Evolutionary conservation across 2,113 vertebrate genomes (phyloP), one percentile per base, ranked within the genome.

Genomic region (Ammodytes dubius): DNA sequence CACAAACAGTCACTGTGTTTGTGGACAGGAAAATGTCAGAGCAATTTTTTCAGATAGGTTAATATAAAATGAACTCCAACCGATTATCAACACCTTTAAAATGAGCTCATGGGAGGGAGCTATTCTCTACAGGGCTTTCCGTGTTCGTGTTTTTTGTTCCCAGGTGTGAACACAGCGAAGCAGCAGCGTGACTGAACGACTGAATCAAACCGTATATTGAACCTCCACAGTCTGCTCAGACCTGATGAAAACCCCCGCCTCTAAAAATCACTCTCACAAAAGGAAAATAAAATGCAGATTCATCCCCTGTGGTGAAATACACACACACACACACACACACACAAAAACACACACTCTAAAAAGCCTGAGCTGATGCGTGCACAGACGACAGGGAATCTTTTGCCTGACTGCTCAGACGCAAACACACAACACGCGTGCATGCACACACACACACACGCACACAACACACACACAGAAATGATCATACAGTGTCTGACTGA

Each of bases 351-450:
- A 43, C 67, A 67, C 47, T 35, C 64, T 11, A 59, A 83, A 54
- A 72, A 64, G 40, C 65, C 63, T 46, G 57, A 74, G 45, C 46
- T 73, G 76, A 82, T 83, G 74, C 87, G 85, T 77, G 79, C 63
- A 68, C 65, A 6, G 15, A 40, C 66, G 74, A 80, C 60, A 77
- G 72, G 37, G 72, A 81, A 73, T 90, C 74, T 80, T 80, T 77
- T 74, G 83, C 87, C 75, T 81, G 57, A 82, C 75, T 84, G 74
- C 83, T 77, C 82, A 64, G 39, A 78, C 3, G 3, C 71, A 77
- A 70, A 64, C 68, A 68, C 74, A 73, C 65, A 61, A 59, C 67
- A 61, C 65, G 27, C 27, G 27, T 27, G 27, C 27, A 27, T 27
- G 27, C 27, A 12, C 54, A 60, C 43, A 68, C 52, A 63, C 58